Evolutionary conservation across 2,797 vertebrate genomes (phyloP), one percentile per base, ranked within the genome.

Genomic region (Gobio occitaniae): DNA sequence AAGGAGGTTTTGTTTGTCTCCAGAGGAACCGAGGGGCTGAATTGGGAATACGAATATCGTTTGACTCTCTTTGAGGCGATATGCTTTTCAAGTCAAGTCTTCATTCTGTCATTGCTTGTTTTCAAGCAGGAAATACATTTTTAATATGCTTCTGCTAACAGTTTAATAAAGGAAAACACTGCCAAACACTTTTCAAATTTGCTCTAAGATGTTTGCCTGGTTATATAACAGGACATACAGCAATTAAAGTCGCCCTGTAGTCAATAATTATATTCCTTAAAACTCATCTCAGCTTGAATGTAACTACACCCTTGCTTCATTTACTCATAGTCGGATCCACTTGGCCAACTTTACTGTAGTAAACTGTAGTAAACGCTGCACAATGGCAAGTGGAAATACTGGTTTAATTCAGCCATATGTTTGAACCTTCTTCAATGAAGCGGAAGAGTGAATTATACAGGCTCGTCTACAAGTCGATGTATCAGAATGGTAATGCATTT

Each of bases 1-100:
- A 86, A 90, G 80, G 80, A 91, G 85, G 90, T 91, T 89, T 91
- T 91, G 86, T 86, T 80, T 88, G 87, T 86, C 83, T 75, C 16
- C 17, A 79, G 48, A 82, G 74, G 86, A 90, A 89, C 78, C 78
- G 87, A 91, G 86, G 47, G 59, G 86, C 88, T 92, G 65, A 70
- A 77, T 41, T 83, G 72, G 81, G 71, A 65, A 80, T 80, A 54
- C 7, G 59, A 32, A 66, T 80, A 54, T 65, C 19, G 25, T 54
- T 52, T 71, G 29, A 48, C 9, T 78, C 25, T 17, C 36, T 84
- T 69, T 44, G 74, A 70, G 36, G 74, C 10, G 9, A 54, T 54
- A 21, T 59, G n/a, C 72, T 66, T 76, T 66, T 66, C 56, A 75
- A 65, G 70, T 75, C 56, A 12, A 75, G 70, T 75, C 44, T 61